A percentile compares a stretch with the other conserved stretches of the same genome.
Conservation (phyloP, 2,797 vertebrate species). For the Urocyon cinereoargenteus region DNA sequence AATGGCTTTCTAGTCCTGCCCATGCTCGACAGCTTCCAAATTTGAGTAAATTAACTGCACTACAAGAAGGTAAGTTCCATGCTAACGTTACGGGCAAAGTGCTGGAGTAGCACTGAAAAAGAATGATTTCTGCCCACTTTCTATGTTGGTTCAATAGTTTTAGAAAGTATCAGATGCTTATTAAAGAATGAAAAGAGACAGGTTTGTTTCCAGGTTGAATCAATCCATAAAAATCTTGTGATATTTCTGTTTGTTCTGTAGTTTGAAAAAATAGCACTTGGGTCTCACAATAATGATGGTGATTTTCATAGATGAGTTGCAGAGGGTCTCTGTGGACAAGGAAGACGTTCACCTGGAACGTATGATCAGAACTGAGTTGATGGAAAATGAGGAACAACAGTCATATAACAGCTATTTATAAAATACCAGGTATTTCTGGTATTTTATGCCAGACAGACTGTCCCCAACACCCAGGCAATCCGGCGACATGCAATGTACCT, state of each 20-base stretch:
- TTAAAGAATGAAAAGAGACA: background rate
- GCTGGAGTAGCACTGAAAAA: background rate
- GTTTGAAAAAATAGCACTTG: background rate
- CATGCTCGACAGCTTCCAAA: background rate
- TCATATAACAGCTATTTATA: background rate
- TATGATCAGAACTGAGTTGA: background rate
- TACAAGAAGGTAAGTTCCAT: background rate
- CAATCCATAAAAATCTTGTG: background rate
- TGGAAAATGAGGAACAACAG: background rate
- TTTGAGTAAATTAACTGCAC: background rate
- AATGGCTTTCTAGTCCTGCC: background rate
- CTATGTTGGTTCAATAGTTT: background rate
- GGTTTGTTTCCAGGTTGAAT: slow-evolving; percentile 8
- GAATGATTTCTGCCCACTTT: background rate
- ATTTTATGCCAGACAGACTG: background rate
- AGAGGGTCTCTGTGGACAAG: background rate
- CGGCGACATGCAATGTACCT: too few relatives aligned
- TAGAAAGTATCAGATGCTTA: background rate
- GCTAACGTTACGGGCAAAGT: background rate
- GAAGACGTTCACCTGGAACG: background rate
- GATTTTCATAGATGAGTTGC: background rate
- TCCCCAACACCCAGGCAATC: background rate
- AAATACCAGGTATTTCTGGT: background rate
- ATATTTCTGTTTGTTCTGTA: background rate
- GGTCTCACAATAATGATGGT: background rate